Conservation (phyloP, 2,888 invertebrate species). For the Orthosia incerta region DNA sequence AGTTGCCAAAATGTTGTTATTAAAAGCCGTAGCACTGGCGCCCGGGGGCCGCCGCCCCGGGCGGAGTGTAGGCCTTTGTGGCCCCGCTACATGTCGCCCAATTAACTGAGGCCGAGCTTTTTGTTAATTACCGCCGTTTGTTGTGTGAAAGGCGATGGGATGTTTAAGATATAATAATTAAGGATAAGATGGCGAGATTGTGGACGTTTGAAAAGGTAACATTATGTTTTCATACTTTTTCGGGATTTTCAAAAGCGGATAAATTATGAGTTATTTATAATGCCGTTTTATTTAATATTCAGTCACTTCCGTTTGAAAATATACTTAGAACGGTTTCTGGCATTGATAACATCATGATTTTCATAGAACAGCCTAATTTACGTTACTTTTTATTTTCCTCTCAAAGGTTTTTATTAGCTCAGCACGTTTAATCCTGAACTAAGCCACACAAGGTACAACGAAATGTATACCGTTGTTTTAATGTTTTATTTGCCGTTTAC, state of each 20-base stretch:
- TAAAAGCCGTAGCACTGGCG: conserved; percentile 48
- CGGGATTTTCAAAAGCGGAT: not conserved
- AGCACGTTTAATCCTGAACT: conserved; percentile 37
- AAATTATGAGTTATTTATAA: conserved; percentile 11
- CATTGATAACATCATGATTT: not conserved
- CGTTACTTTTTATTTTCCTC: conserved; percentile 4
- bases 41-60: conserved; percentile 34
- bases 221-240: conserved; percentile 24
- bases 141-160: conserved; percentile 56
- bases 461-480: conserved; percentile 40
- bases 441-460: conserved; percentile 17
- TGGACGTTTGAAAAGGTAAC: conserved; percentile 10
- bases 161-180: conserved; percentile 50
- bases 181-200: conserved; percentile 44
- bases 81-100: conserved; percentile 58
- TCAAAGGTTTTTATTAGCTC: conserved; percentile 11
- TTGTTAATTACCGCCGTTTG: conserved; percentile 63
- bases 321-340: not conserved
- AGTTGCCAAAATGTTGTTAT: conserved; percentile 64
- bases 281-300: conserved; percentile 4
- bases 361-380: not conserved
- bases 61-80: conserved; percentile 43
- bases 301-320: not conserved
- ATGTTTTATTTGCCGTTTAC: conserved; percentile 53
- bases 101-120: conserved; percentile 61